A percentile compares a stretch with the other conserved stretches of the same genome.
phyloP scores from a whole-genome alignment of 53 echinoderm and acorn worm genomes.

The Actinopyga echinites region DNA sequence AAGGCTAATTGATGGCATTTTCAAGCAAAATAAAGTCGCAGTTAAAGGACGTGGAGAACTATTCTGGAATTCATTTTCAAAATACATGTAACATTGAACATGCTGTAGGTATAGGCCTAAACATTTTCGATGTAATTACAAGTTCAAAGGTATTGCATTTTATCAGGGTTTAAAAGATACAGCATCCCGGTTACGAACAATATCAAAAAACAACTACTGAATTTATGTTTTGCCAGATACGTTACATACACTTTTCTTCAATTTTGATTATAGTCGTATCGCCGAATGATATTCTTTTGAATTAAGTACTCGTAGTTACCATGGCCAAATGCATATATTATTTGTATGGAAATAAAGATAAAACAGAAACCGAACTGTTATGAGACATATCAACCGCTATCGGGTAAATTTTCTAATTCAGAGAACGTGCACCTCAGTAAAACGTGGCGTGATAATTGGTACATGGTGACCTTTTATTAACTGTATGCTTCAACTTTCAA shows the following conservation, averaged over 20 bases:
- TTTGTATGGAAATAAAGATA: background rate
- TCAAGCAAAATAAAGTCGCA: background rate
- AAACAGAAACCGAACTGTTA: background rate
- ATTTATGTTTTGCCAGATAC: background rate
- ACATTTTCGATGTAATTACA: no score
- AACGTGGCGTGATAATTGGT: no score
- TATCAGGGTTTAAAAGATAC: no score
- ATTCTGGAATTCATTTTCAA: background rate
- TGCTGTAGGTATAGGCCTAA: no score
- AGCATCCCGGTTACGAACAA: background rate
- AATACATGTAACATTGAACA: no score
- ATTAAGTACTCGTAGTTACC: background rate
- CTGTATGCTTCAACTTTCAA: no score
- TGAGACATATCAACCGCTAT: background rate
- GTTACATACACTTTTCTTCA: no score
- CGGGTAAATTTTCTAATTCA: no score
- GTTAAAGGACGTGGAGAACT: background rate
- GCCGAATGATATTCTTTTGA: slow-evolving; percentile 5
- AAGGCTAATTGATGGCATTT: slow-evolving; percentile 4
- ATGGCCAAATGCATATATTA: background rate
- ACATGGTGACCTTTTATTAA: no score
- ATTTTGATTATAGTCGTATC: no score
- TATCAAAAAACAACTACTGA: background rate
- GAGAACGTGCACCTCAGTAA: background rate
- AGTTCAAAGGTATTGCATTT: no score